Base-by-base conservation (phyloP, 2,113 vertebrate species). In the Polypterus bichir region DNA sequence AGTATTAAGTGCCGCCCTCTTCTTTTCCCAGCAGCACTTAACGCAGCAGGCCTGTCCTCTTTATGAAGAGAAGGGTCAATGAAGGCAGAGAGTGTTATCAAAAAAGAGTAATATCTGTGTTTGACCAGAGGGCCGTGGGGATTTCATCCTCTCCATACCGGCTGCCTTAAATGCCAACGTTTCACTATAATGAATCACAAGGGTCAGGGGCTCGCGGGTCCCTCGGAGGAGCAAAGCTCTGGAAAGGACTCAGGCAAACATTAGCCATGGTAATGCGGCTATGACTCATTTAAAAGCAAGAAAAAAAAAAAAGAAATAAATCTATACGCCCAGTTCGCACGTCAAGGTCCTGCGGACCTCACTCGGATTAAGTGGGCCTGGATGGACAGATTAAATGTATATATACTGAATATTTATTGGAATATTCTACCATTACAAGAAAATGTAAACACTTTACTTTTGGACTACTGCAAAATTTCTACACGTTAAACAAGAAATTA, bases 71-170 rank as follows among this genome's bases (percentile, higher is more conserved):
- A 75, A 62, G 45, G 79, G 77, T 84, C 80, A 85, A 58, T 64
- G 67, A 70, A 79, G 77, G 78, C 75, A 75, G 80, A 83, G 73
- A 74, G 75, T 74, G 74, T 80, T 86, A 76, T 78, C 76, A 83
- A 81, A 27, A 84, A 84, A 86, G 70, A 76, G 74, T 74, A 87
- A 82, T 83, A 89, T 83, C 79, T 79, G 62, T 78, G 78, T 84
- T 79, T 85, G 81, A 86, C 74, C 77, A 88, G 78, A 70, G 76
- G 75, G 80, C 78, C 82, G 76, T 62, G 77, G 71, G 74, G 75
- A 90, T 81, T 84, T 82, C 68, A 27, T 65, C 75, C 73, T 79
- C 79, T 74, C 77, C 79, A 74, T 76, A 60, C 67, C 66, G 59
- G 66, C 64, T 68, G 81, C 76, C 76, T 80, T 82, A 83, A 86